phyloP scores from a whole-genome alignment of 2,113 vertebrate species.

The Vulpes vulpes region DNA sequence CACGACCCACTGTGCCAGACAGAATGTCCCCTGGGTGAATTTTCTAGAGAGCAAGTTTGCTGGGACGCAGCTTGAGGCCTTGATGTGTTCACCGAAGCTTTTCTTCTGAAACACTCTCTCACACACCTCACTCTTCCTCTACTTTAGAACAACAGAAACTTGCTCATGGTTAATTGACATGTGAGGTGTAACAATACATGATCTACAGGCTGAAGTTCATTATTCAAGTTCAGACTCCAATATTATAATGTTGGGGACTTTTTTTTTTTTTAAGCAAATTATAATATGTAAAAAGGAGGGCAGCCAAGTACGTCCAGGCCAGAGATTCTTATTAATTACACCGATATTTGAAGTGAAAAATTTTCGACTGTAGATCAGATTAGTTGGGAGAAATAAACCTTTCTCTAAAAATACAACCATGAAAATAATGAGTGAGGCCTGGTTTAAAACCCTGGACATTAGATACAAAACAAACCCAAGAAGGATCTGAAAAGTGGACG shows the following conservation, averaged over 20 bases:
- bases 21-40: not conserved
- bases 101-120: not conserved
- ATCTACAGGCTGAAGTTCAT: not conserved
- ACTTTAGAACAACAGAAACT: not conserved
- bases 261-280: not conserved
- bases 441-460: not conserved
- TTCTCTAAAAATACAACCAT: not conserved
- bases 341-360: not conserved
- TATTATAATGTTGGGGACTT: not conserved
- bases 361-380: not conserved
- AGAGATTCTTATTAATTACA: not conserved
- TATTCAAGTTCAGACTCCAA: not conserved
- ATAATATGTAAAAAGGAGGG: not conserved
- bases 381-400: not conserved
- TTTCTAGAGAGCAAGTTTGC: not conserved
- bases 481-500: not conserved
- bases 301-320: not conserved
- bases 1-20: accelerated
- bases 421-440: not conserved
- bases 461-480: too few species aligned
- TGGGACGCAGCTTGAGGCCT: too few species aligned
- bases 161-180: not conserved
- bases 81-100: not conserved
- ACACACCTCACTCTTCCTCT: not conserved
- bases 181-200: not conserved